Evolutionary conservation across 2,113 vertebrate species (phyloP).

Genomic region (Prietella phreatophila): DNA sequence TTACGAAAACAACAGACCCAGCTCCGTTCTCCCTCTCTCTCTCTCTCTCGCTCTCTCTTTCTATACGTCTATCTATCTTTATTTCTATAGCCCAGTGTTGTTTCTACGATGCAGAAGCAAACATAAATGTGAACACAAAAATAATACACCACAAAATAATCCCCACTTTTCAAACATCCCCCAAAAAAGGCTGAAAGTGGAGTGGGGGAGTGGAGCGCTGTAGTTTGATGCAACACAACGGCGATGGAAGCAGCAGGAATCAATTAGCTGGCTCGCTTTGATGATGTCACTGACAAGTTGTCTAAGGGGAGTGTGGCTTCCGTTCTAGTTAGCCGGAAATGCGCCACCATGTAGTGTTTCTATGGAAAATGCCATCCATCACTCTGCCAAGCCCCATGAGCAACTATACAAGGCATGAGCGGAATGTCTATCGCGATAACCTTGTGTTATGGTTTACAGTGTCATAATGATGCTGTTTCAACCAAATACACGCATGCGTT

Average conservation of each 20-base stretch:
- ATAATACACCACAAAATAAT: conserved; percentile 31
- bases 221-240: background rate
- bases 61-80: conserved; percentile 1
- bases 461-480: background rate
- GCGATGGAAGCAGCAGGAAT: conserved; percentile 69
- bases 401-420: background rate
- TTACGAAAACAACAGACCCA: conserved; percentile 34
- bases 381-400: background rate
- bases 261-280: conserved; percentile 75
- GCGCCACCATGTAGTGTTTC: conserved; percentile 41
- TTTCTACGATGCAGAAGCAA: conserved; percentile 14
- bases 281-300: conserved; percentile 77
- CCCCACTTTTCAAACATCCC: conserved; percentile 7
- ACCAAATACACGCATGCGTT: background rate
- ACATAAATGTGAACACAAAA: background rate
- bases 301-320: conserved; percentile 69
- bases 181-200: conserved; percentile 11
- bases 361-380: conserved; percentile 37
- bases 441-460: background rate
- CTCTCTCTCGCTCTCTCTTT: conserved; percentile 8
- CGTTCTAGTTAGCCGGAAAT: conserved; percentile 64
- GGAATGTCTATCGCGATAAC: background rate
- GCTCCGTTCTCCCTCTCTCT: background rate
- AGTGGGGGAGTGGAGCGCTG: background rate
- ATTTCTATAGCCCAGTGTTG: background rate